Evolutionary conservation across 2,113 vertebrate species (phyloP).

Genomic region (Eretmochelys imbricata): DNA sequence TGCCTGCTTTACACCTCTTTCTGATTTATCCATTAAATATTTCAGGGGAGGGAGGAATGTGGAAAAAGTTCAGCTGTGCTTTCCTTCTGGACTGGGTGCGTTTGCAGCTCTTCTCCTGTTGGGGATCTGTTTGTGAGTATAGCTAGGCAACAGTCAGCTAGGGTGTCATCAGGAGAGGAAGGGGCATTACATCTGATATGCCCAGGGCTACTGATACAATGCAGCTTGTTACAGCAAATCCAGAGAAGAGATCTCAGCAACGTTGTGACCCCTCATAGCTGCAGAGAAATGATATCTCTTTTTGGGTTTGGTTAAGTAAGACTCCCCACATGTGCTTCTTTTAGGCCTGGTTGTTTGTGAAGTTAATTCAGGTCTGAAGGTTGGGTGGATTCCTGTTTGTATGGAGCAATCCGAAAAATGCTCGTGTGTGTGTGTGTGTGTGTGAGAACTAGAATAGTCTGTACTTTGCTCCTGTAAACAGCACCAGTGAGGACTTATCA

Average conservation of each 20-base stretch:
- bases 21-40: constrained; percentile 69
- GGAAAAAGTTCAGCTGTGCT: constrained; percentile 62
- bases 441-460: accelerated
- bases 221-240: neutral
- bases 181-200: neutral
- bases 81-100: constrained; percentile 34
- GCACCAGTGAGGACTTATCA: neutral
- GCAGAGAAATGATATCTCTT: neutral
- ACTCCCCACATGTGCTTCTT: neutral
- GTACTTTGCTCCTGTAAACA: constrained; percentile 66
- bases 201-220: neutral
- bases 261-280: neutral
- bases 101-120: neutral
- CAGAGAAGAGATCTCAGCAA: neutral
- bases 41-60: constrained; percentile 56
- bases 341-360: neutral
- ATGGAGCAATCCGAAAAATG: accelerated
- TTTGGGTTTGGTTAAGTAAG: neutral
- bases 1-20: neutral
- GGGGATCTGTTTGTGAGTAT: constrained; percentile 62
- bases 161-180: neutral
- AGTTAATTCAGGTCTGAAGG: neutral
- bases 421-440: no score
- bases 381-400: neutral
- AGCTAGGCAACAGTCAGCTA: constrained; percentile 66